Evolutionary conservation across 2,797 vertebrate species (phyloP).

Genomic region (Paratrypauchen microcephalus): DNA sequence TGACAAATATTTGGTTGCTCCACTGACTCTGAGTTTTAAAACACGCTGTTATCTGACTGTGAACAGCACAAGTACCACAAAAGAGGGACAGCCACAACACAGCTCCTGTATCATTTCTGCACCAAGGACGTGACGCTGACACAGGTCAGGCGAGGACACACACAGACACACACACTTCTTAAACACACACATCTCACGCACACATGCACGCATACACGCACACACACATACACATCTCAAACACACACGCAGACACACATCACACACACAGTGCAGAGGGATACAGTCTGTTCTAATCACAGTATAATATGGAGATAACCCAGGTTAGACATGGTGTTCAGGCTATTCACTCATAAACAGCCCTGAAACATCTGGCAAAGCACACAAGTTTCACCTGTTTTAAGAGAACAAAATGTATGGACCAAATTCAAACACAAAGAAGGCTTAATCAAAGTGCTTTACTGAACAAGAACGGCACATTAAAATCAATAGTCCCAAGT

Average conservation of each 20-base stretch:
- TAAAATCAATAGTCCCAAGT: too few species aligned
- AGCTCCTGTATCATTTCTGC: slow-evolving; percentile 5
- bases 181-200: neutral
- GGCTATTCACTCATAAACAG: slow-evolving; percentile 7
- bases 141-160: slow-evolving; percentile 12
- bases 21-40: neutral
- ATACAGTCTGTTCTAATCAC: slow-evolving; percentile 19
- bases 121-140: slow-evolving; percentile 26
- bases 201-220: neutral
- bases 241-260: slow-evolving; percentile 1
- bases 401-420: neutral
- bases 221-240: slow-evolving; percentile 2
- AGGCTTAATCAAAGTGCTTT: neutral
- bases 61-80: neutral
- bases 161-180: slow-evolving; percentile 11
- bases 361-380: slow-evolving; percentile 27
- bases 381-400: neutral
- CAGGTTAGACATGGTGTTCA: slow-evolving; percentile 25
- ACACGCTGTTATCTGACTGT: neutral
- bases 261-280: slow-evolving; percentile 11
- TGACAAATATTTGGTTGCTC: slow-evolving; percentile 12
- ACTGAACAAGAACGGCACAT: too few species aligned
- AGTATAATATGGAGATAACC: slow-evolving; percentile 24
- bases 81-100: neutral
- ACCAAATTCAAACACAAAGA: neutral